Base-by-base conservation (phyloP, 2,113 vertebrate genomes). In the Hirundichthys speculiger region DNA sequence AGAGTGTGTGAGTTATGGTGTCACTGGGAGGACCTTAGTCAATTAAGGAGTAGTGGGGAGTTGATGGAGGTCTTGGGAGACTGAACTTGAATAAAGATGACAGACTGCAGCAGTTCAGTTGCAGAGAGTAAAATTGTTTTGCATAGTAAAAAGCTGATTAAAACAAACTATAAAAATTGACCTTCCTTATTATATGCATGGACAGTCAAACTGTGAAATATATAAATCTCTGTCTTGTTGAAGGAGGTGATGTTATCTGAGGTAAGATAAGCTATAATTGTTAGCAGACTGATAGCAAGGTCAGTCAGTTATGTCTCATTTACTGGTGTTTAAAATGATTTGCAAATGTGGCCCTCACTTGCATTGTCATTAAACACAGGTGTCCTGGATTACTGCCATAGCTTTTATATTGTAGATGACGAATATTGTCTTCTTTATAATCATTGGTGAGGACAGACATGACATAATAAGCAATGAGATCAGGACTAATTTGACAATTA, bases 321-420 rank as follows among this genome's bases (percentile, higher is more conserved):
- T 78, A 85, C 82, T 73, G 80, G 88, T 86, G 83, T 90, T 90
- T 89, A 86, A 90, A 86, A 85, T 90, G 88, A 91, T 89, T 90
- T 89, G 90, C 86, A 88, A 90, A 89, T 89, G 70, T 65, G 56
- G 63, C 73, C 62, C 39, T 72, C 42, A 27, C 80, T 85, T 89
- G 77, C 84, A 88, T 84, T 86, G 86, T 87, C 79, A 88, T 90
- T 86, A 83, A 90, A 90, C 59, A 64, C 75, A 80, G 75, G 73
- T 82, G 84, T 58, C 70, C 75, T 40, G 5, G 50, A 79, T 82
- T 77, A 80, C 64, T 47, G 60, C 69, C 19, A 16, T 1, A 0
- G 63, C 25, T 56, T 2, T 50, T 74, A 54, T 82, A 75, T 79
- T 73, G 74, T 19, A 24, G 47, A 73, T 52, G 13, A 43, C 65